A percentile compares a stretch with the other conserved stretches of the same genome.
phyloP scores from a whole-genome alignment of 2,797 vertebrate species.

The Malacoraja senta region DNA sequence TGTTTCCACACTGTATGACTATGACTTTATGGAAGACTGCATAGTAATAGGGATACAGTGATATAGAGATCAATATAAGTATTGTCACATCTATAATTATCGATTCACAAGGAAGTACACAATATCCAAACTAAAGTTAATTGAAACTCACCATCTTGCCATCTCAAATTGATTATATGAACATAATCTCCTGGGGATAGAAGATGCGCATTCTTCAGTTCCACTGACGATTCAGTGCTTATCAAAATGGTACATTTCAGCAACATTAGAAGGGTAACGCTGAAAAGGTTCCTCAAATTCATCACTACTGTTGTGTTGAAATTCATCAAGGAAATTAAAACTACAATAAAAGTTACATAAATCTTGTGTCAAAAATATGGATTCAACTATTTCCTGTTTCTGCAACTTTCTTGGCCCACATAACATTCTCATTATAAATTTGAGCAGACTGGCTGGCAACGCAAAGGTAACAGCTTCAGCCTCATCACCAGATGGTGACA shows the following conservation, averaged over 20 bases:
- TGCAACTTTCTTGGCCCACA: background rate
- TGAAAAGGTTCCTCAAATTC: constrained; percentile 38
- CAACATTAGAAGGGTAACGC: constrained; percentile 45
- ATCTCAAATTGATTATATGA: constrained; percentile 59
- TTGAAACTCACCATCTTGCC: constrained; percentile 59
- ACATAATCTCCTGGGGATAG: constrained; percentile 57
- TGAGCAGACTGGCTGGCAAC: background rate
- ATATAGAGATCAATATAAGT: background rate
- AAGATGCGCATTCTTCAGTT: constrained; percentile 62
- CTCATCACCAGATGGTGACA: background rate
- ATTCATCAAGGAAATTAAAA: background rate
- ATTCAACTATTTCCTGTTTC: background rate
- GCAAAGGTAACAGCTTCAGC: background rate
- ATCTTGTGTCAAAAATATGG: background rate
- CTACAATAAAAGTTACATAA: background rate
- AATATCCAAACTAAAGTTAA: background rate
- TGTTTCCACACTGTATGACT: too few species aligned
- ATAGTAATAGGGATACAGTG: background rate
- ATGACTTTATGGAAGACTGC: too few species aligned
- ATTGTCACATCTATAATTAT: background rate
- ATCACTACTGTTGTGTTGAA: background rate
- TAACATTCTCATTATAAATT: background rate
- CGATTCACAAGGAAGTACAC: background rate
- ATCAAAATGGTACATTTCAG: constrained; percentile 46
- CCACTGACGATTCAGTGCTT: constrained; percentile 50